Base-by-base conservation (phyloP, 2,797 vertebrate genomes). In the Sebastes reedi region DNA sequence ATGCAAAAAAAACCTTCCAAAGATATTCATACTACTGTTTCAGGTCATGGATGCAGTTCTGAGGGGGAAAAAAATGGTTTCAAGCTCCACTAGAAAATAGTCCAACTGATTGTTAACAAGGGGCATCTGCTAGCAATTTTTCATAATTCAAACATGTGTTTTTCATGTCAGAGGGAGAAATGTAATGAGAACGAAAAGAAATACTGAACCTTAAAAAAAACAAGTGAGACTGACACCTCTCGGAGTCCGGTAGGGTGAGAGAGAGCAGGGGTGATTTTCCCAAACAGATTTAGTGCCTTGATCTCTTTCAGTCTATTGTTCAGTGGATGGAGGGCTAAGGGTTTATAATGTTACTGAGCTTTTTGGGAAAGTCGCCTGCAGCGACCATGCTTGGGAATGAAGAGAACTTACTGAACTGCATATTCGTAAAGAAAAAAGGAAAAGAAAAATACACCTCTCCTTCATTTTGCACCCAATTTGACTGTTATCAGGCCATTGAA, bases 221-320 rank as follows among this genome's bases (percentile, higher is more conserved):
- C 77, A 72, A 67, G 77, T 88, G 65, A 66, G 71, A 84, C 30
- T 39, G 65, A 84, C 55, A 87, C 71, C 72, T 32, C 65, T 55
- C 69, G 24, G 55, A 82, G 71, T 68, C 36, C 6, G 11, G 75
- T 27, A 76, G 67, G 80, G 79, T 91, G 88, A 89, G 89, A 90
- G 77, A 88, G 88, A 82, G 86, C 89, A 92, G 64, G 79, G 89
- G 88, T 88, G 85, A 90, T 83, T 91, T 92, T 90, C 90, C 88
- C 91, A 91, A 92, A 92, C 88, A 86, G 91, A 92, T 90, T 92
- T 81, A 84, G 81, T 82, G 61, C 82, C 84, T 75, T 90, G 87
- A 80, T 89, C 84, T 85, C 78, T 85, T 87, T 85, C 74, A 81
- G 71, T 65, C 80, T 78, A 77, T 88, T 89, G 89, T 91, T 86